phyloP scores from a whole-genome alignment of 2,888 invertebrate genomes.

The Corbicula japonica region DNA sequence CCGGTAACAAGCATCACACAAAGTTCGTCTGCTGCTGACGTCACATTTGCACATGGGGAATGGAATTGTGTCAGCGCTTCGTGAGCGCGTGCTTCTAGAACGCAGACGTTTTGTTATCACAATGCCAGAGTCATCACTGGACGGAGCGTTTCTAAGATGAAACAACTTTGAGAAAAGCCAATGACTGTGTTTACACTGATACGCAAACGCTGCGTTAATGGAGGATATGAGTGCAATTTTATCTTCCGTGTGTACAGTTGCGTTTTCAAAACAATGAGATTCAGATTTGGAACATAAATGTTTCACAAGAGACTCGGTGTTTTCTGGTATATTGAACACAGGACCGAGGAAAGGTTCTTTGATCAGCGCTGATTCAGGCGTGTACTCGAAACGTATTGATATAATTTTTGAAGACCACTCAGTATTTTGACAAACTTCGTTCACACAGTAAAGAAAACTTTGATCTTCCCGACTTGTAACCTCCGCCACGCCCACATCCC shows the following conservation, averaged over 20 bases:
- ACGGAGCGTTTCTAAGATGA: constrained; percentile 19
- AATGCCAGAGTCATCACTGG: constrained; percentile 49
- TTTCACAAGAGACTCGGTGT: constrained; percentile 31
- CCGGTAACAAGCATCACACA: constrained; percentile 27
- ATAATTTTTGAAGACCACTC: constrained; percentile 20
- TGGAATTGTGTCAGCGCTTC: constrained; percentile 42
- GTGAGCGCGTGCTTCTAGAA: constrained; percentile 39
- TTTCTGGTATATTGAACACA: constrained; percentile 23
- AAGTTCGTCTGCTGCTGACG: not conserved
- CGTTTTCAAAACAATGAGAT: not conserved
- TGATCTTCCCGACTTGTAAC: constrained; percentile 6
- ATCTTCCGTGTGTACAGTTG: not conserved
- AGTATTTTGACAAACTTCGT: constrained; percentile 21
- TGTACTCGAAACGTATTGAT: constrained; percentile 42
- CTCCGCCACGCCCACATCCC: constrained; percentile 20
- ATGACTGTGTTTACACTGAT: constrained; percentile 35
- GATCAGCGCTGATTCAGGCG: constrained; percentile 17
- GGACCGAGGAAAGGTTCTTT: constrained; percentile 33
- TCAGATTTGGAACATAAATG: constrained; percentile 14
- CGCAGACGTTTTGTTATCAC: constrained; percentile 8
- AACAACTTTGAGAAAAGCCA: constrained; percentile 48
- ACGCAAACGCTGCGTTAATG: constrained; percentile 30
- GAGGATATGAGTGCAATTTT: constrained; percentile 26
- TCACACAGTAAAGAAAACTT: constrained; percentile 19
- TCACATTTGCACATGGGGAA: constrained; percentile 27